These are phyloP conservation scores for Drosophila paranaensis DNA, from an alignment of 2,888 invertebrate genomes.

Conservation along the genomic window DNA sequence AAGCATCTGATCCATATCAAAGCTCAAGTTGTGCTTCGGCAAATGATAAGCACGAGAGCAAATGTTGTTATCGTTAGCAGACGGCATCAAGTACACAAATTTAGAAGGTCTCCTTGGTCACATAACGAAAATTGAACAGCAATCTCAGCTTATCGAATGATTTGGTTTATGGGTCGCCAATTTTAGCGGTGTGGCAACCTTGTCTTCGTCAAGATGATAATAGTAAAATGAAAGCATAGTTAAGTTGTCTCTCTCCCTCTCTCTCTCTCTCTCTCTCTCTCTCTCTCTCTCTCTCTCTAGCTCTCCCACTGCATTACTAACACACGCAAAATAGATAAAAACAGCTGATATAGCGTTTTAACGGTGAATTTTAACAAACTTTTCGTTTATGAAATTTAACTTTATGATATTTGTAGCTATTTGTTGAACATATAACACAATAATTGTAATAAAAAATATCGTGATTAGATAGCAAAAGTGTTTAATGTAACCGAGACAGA, in stretches of 20 bases:
- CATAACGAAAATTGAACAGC: neutral
- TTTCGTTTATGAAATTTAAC: neutral
- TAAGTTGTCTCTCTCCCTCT: neutral
- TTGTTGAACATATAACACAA: neutral
- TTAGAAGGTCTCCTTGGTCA: neutral
- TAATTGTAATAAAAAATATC: constrained; percentile 15
- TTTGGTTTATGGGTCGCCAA: constrained; percentile 7
- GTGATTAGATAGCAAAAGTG: constrained; percentile 42
- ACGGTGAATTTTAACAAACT: constrained; percentile 4
- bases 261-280: constrained; percentile 4
- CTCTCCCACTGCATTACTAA: constrained; percentile 1
- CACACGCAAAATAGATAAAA: constrained; percentile 12
- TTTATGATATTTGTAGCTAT: neutral
- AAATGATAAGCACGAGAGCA: constrained; percentile 45
- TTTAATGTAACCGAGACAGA: constrained; percentile 43
- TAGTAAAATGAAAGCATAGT: constrained; percentile 33
- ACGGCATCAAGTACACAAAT: constrained; percentile 2
- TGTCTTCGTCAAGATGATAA: constrained; percentile 21
- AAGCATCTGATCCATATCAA: constrained; percentile 43
- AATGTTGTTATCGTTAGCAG: constrained; percentile 16
- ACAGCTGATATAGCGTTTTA: constrained; percentile 29
- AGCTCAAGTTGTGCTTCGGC: constrained; percentile 34
- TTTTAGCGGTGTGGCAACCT: constrained; percentile 45
- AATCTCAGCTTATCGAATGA: constrained; percentile 11
- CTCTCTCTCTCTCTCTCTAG: constrained; percentile 7